These are phyloP conservation scores for Prunella fulvescens DNA, from an alignment of 2,113 vertebrate species.

Conservation along the genomic window DNA sequence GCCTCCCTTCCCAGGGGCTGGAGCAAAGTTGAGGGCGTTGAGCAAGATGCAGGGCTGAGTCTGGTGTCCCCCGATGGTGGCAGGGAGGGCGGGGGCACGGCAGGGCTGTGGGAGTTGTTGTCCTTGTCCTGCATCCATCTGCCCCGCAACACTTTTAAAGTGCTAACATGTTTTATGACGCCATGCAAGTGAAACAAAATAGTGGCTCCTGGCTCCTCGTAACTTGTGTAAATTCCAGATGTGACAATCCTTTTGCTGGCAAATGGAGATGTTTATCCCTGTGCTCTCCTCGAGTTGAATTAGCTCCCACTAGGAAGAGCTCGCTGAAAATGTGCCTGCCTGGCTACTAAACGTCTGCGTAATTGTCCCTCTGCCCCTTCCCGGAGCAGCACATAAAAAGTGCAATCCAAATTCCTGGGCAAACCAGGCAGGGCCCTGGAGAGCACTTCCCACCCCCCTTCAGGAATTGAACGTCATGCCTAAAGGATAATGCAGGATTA, in stretches of 20 bases:
- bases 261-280: not conserved
- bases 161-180: constrained; percentile 9
- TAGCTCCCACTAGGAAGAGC: constrained; percentile 23
- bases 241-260: constrained; percentile 34
- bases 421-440: constrained; percentile 20
- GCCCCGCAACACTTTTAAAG: not conserved
- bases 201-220: constrained; percentile 50
- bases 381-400: not conserved
- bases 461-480: constrained; percentile 40
- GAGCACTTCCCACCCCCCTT: constrained; percentile 14
- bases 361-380: constrained; percentile 36
- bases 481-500: constrained; percentile 54
- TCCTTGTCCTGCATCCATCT: not conserved
- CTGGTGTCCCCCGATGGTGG: accelerated
- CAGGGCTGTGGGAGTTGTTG: not conserved
- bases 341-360: constrained; percentile 2
- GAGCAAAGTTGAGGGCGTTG: constrained; percentile 27
- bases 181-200: not conserved
- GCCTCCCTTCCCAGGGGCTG: not conserved
- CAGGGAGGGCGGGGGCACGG: not conserved
- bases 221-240: constrained; percentile 53
- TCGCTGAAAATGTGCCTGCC: not conserved
- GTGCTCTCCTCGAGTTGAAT: not conserved
- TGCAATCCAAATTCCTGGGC: constrained; percentile 41
- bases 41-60: not conserved